These are phyloP conservation scores for Athripsodes cinereus DNA, from an alignment of 2,888 invertebrate genomes.

Conservation along the genomic window DNA sequence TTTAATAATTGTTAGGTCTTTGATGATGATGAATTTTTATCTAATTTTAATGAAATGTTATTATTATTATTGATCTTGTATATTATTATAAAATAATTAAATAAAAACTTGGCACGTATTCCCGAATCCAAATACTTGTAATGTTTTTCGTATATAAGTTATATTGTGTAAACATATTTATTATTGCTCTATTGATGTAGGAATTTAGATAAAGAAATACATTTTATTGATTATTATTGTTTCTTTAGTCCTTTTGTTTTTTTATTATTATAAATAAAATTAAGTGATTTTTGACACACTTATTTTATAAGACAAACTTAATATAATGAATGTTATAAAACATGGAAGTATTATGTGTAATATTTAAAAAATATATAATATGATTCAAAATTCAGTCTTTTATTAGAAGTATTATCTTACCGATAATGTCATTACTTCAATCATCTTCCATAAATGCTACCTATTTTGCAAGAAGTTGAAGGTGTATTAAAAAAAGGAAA, in stretches of 20 bases:
- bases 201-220: constrained; percentile 12
- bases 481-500: too few relatives aligned
- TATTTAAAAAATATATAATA: constrained; percentile 22
- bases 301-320: constrained; percentile 22
- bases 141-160: neutral
- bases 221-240: neutral
- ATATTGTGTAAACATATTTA: neutral
- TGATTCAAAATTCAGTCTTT: too few relatives aligned
- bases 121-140: constrained; percentile 16
- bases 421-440: too few relatives aligned
- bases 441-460: too few relatives aligned
- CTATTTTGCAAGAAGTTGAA: too few relatives aligned
- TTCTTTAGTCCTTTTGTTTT: constrained; percentile 15
- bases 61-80: too few relatives aligned
- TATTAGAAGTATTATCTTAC: too few relatives aligned
- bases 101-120: too few relatives aligned
- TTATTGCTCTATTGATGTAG: constrained; percentile 18
- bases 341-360: constrained; percentile 26
- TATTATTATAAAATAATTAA: too few relatives aligned
- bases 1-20: too few relatives aligned
- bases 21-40: too few relatives aligned
- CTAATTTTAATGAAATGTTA: too few relatives aligned
- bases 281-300: constrained; percentile 17
- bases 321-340: constrained; percentile 24
- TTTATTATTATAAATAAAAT: constrained; percentile 18